Evolutionary conservation across 2,113 vertebrate genomes (phyloP).

Genomic region (Gopherus evgoodei): DNA sequence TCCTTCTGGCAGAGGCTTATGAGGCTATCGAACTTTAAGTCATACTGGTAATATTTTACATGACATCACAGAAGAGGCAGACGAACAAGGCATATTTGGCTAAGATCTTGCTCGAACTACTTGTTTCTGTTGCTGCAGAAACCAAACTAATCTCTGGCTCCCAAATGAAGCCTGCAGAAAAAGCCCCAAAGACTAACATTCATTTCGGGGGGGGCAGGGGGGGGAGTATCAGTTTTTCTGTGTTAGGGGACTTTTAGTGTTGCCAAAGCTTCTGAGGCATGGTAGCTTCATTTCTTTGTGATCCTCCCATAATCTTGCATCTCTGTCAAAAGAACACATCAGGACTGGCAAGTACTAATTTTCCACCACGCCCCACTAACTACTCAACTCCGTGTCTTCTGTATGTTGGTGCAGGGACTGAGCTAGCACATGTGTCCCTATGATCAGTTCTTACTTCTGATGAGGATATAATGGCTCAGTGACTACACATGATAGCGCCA

Average conservation of each 20-base stretch:
- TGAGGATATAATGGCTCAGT: too few relatives aligned
- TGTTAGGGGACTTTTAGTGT: neutral
- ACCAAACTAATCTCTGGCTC: neutral
- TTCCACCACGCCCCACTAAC: neutral
- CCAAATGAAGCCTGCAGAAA: neutral
- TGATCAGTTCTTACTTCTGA: too few relatives aligned
- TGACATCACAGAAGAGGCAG: neutral
- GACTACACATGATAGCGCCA: too few relatives aligned
- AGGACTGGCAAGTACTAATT: neutral
- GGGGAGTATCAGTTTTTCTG: neutral
- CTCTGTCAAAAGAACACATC: neutral
- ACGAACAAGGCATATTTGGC: neutral
- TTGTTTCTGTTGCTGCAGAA: neutral
- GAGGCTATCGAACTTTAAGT: too few relatives aligned
- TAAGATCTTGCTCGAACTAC: neutral
- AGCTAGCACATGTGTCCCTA: too few relatives aligned
- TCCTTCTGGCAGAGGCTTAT: too few relatives aligned
- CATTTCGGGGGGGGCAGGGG: neutral
- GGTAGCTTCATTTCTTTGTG: neutral
- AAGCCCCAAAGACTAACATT: neutral
- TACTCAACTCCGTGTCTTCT: neutral
- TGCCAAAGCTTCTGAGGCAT: neutral
- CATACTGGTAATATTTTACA: too few relatives aligned
- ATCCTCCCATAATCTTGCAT: neutral
- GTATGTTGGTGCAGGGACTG: too few relatives aligned